Base-by-base conservation (phyloP, 2,797 vertebrate species). In the Scomberomorus guttatus region DNA sequence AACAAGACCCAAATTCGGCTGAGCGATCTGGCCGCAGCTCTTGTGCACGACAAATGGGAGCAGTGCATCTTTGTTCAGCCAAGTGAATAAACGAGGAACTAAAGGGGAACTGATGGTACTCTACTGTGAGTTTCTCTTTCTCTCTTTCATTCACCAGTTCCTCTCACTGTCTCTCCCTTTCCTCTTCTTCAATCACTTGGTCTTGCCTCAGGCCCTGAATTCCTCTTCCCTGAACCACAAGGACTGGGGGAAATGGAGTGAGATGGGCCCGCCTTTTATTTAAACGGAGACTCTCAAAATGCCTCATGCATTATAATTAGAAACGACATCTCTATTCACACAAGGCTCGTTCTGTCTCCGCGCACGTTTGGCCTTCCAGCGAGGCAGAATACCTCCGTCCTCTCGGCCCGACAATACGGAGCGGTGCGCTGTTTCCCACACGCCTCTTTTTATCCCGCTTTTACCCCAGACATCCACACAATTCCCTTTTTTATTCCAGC, bases 251-350 rank as follows among this genome's bases (percentile, higher is more conserved):
- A 66, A 80, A 72, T 60, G 56, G 83, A 66, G 63, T 61, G 75
- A 85, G 55, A 70, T 83, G 79, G 79, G 52, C 71, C 85, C 9
- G 62, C 82, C 74, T 88, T 34, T 92, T 90, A 81, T 90, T 94
- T 82, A 78, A 89, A 82, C 37, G 2, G 63, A 82, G 80, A 80
- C 84, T 90, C 90, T 85, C 81, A 68, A 87, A 92, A 85, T 83
- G 87, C 85, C 82, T 89, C 84, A 77, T 90, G 91, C 92, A 93
- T 93, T 85, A 81, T 92, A 93, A 94, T 93, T 88, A 91, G 87
- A 89, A 74, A 81, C 52, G 81, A 90, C 91, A 81, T 92, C 84
- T 91, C 90, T 77, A 72, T 91, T 91, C 89, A 91, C 79, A 90
- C 90, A 83, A 71, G 80, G 84, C 80, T 89, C 81, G 82, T 83